These are phyloP conservation scores for Myopa testacea DNA, from an alignment of 2,888 invertebrate species.

Conservation along the genomic window DNA sequence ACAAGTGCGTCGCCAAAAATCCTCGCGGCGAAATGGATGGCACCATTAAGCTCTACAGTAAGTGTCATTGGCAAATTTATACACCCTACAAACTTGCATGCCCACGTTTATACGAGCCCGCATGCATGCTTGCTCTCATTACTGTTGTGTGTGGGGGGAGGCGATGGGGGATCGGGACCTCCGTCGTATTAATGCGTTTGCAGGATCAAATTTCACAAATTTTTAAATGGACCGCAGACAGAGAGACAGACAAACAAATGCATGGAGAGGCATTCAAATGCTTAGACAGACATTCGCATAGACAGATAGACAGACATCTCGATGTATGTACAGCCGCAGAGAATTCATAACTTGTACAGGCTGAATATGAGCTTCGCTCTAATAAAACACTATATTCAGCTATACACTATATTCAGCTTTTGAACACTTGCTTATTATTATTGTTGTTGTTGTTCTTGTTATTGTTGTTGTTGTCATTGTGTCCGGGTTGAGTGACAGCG, in stretches of 20 bases:
- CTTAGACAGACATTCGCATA: too few species aligned
- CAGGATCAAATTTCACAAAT: neutral
- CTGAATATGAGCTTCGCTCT: too few species aligned
- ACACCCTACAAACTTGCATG: neutral
- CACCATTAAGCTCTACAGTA: conserved; percentile 88
- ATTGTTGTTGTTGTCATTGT: too few species aligned
- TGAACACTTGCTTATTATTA: too few species aligned
- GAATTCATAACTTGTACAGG: too few species aligned
- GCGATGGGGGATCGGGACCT: neutral
- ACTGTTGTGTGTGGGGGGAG: too few species aligned
- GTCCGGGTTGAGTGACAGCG: too few species aligned
- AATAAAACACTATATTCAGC: too few species aligned
- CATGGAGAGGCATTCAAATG: neutral
- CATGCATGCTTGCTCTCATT: neutral
- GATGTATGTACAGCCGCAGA: too few species aligned
- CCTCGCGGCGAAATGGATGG: conserved; percentile 92
- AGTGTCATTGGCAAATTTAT: conserved; percentile 68
- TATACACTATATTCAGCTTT: too few species aligned
- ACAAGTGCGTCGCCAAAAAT: conserved; percentile 89
- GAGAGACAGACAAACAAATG: neutral
- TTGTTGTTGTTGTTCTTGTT: too few species aligned
- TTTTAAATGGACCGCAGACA: neutral
- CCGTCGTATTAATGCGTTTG: neutral
- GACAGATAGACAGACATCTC: too few species aligned
- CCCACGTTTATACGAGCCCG: neutral